Evolutionary conservation across 2,888 invertebrate species (phyloP).

Genomic region (Cloeon dipterum): DNA sequence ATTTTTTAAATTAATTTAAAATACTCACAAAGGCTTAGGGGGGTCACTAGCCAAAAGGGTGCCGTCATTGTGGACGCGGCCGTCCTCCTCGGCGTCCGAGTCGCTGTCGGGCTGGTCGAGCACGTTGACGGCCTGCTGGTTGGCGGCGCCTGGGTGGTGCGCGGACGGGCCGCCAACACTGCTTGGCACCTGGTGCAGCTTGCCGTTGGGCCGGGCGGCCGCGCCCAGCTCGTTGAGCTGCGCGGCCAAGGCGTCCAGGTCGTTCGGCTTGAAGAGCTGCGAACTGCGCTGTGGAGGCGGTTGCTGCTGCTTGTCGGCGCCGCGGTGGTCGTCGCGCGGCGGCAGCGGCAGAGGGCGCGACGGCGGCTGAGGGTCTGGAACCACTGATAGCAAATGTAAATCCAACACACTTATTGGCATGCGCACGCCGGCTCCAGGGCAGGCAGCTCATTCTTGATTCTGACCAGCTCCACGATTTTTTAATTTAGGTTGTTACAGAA

Average conservation of each 20-base stretch:
- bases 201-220: conserved; percentile 37
- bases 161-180: conserved; percentile 40
- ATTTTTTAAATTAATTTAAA: no score
- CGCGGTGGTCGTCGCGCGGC: conserved; percentile 34
- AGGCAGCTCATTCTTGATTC: no score
- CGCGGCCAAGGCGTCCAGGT: conserved; percentile 88
- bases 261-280: conserved; percentile 28
- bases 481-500: no score
- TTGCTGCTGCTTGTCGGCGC: conserved; percentile 13
- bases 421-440: no score
- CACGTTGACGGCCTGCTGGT: conserved; percentile 11
- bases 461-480: no score
- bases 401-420: no score
- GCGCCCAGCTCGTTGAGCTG: conserved; percentile 86
- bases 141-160: conserved; percentile 22
- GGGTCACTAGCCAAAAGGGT: conserved; percentile 90
- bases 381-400: conserved; percentile 38
- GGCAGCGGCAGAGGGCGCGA: conserved; percentile 69
- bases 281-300: not conserved
- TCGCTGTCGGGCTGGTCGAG: conserved; percentile 28
- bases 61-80: conserved; percentile 69
- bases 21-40: conserved; percentile 84
- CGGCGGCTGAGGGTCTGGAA: conserved; percentile 66
- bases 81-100: conserved; percentile 60
- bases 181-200: conserved; percentile 18